Conservation (phyloP, 23 tunicate genomes). For the Clavelina lepadiformis region DNA sequence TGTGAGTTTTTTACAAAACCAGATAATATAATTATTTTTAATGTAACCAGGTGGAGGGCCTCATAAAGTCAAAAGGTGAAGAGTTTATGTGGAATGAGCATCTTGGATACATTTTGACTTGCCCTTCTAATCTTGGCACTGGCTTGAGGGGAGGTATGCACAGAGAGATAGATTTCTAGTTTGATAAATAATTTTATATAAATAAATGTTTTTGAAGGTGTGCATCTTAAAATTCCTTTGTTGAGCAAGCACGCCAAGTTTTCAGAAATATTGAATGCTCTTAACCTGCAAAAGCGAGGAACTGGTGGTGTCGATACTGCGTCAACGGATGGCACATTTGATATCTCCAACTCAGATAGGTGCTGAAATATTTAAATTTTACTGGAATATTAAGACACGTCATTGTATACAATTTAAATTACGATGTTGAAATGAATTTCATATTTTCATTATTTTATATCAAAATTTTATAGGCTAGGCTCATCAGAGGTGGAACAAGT, state of each 20-base stretch:
- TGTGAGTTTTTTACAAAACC: no score
- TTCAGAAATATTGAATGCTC: slow-evolving; percentile 20
- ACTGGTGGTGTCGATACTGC: slow-evolving; percentile 93
- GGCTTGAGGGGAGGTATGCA: slow-evolving; percentile 77
- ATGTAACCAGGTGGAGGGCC: slow-evolving; percentile 28
- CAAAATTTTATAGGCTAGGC: slow-evolving; percentile 42
- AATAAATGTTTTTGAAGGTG: slow-evolving; percentile 13
- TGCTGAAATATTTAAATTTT: not conserved
- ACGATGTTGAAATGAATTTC: not conserved
- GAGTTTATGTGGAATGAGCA: slow-evolving; percentile 80
- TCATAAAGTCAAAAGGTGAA: slow-evolving; percentile 45
- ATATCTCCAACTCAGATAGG: slow-evolving; percentile 86
- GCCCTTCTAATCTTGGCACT: slow-evolving; percentile 84
- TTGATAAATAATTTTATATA: no score
- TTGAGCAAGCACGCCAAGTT: slow-evolving; percentile 66
- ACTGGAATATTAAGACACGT: no score
- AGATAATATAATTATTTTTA: no score
- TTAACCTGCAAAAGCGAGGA: slow-evolving; percentile 65
- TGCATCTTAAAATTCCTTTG: slow-evolving; percentile 51
- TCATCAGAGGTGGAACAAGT: slow-evolving; percentile 81
- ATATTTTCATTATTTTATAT: not conserved
- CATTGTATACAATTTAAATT: no score
- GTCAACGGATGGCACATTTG: slow-evolving; percentile 79
- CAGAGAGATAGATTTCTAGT: no score
- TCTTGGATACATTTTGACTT: slow-evolving; percentile 64